Percentiles rank a stretch among this genome's conserved stretches.
Evolutionary conservation across 2,888 invertebrate species (phyloP).

Genomic region (Cheilosia pagana): DNA sequence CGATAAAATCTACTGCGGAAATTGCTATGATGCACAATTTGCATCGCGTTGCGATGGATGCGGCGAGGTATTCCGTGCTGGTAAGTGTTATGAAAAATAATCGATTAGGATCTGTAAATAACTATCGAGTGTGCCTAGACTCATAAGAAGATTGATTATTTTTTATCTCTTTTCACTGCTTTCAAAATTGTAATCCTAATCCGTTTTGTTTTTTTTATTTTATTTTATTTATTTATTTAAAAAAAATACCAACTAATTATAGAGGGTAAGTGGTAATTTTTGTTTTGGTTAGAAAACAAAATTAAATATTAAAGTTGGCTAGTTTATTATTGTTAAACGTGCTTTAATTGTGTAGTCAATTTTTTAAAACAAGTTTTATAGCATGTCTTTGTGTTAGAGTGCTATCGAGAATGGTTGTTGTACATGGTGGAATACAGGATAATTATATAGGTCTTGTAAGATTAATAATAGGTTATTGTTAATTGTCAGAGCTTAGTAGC

Average conservation of each 20-base stretch:
- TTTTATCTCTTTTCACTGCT: constrained; percentile 63
- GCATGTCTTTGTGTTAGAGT: constrained; percentile 14
- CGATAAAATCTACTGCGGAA: constrained; percentile 99
- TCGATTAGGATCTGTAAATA: constrained; percentile 23
- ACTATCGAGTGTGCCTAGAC: constrained; percentile 58
- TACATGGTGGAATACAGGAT: neutral
- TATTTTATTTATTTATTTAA: constrained; percentile 39
- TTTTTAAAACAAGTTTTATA: neutral
- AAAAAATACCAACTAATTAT: constrained; percentile 63
- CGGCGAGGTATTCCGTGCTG: constrained; percentile 99
- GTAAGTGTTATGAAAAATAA: constrained; percentile 86
- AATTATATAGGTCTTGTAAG: no score
- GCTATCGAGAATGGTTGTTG: neutral
- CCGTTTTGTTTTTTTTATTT: constrained; percentile 56
- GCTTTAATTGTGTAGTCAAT: constrained; percentile 17
- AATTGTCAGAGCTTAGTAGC: no score
- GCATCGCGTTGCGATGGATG: constrained; percentile 99
- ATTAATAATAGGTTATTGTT: no score
- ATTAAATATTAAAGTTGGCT: constrained; percentile 3
- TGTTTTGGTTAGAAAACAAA: constrained; percentile 3
- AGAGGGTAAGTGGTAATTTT: constrained; percentile 72
- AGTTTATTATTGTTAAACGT: constrained; percentile 34
- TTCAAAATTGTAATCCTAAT: constrained; percentile 61
- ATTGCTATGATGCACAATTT: constrained; percentile 99
- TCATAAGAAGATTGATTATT: constrained; percentile 38